Evolutionary conservation across 2,888 invertebrate species (phyloP).

Genomic region (Ormia ochracea): DNA sequence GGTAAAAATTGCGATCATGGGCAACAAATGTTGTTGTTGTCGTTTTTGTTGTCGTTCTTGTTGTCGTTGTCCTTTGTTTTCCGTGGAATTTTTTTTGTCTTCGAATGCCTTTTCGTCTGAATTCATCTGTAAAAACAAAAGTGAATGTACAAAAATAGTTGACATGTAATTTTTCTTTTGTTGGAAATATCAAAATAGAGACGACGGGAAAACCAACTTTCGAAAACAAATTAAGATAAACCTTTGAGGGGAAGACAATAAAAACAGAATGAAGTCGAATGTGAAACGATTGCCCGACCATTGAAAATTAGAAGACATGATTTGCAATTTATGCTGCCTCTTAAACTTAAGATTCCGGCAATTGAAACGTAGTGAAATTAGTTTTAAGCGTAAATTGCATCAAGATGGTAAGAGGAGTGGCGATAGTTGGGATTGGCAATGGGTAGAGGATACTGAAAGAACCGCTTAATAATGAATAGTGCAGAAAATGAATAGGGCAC

Average conservation of each 20-base stretch:
- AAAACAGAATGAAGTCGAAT: neutral
- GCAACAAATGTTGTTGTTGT: neutral
- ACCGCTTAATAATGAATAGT: too few relatives aligned
- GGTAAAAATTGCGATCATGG: conserved; percentile 40
- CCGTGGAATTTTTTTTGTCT: conserved; percentile 2
- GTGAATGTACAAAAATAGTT: conserved; percentile 9
- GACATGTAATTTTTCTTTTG: neutral
- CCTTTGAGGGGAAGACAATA: neutral
- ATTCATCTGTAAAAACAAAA: neutral
- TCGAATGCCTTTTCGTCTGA: too few relatives aligned
- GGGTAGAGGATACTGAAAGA: too few relatives aligned
- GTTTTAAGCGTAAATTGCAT: neutral
- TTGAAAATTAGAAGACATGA: conserved; percentile 38
- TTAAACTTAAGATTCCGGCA: neutral
- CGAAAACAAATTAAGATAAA: conserved; percentile 33
- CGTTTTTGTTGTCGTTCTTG: too few relatives aligned
- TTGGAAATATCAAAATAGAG: neutral
- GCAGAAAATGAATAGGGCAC: neutral
- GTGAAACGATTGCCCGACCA: conserved; percentile 27
- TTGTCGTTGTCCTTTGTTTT: too few relatives aligned
- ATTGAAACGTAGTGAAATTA: neutral
- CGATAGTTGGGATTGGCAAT: neutral
- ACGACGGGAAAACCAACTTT: neutral
- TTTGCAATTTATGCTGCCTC: conserved; percentile 49
- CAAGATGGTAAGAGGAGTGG: neutral